Conservation (phyloP, 2,797 vertebrate species). For the Podargus strigoides region DNA sequence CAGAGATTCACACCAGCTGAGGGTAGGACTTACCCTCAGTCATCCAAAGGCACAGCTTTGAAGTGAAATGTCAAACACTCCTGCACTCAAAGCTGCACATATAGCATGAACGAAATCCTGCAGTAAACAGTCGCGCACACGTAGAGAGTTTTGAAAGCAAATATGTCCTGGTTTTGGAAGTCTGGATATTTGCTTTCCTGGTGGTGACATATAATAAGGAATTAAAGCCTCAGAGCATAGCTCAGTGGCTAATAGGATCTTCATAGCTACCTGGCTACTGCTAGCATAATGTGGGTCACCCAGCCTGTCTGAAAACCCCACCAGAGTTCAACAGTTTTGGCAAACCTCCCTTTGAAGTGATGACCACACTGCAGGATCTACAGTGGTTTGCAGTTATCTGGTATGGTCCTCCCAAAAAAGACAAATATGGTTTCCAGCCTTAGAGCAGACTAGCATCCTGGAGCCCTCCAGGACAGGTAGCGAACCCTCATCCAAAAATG, state of each 20-base stretch:
- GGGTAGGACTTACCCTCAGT: neutral
- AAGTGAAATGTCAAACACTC: neutral
- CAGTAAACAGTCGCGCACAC: neutral
- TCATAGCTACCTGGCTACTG: neutral
- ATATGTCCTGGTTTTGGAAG: neutral
- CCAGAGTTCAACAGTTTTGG: neutral
- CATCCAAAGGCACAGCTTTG: neutral
- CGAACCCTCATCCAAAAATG: fast-evolving
- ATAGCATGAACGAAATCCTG: neutral
- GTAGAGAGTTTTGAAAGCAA: neutral
- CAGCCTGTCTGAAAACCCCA: neutral
- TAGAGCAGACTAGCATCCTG: neutral
- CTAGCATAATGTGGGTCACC: neutral
- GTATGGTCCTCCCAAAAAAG: neutral
- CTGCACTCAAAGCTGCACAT: neutral
- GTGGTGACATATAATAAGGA: neutral
- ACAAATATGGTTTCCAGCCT: neutral
- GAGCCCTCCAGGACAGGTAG: neutral
- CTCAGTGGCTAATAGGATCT: neutral
- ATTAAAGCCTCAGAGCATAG: neutral
- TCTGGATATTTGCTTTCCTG: neutral
- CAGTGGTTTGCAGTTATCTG: neutral
- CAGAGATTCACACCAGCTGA: neutral
- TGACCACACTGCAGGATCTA: neutral
- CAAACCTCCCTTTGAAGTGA: neutral